Evolutionary conservation across 2,113 vertebrate species (phyloP).

Genomic region (Pomatostomus ruficeps): DNA sequence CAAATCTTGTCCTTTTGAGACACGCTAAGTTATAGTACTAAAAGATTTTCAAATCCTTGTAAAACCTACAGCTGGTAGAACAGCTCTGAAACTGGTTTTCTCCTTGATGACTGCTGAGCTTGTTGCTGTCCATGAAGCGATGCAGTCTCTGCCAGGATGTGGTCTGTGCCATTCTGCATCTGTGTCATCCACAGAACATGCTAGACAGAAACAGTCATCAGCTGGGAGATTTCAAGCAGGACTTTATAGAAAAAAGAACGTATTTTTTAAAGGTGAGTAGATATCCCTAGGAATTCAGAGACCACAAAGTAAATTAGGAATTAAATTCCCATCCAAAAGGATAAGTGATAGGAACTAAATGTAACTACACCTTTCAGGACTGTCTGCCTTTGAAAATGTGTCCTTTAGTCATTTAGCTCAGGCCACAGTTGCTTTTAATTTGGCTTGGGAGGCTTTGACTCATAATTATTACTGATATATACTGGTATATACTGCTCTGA

Average conservation of each 20-base stretch:
- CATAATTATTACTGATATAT: background rate
- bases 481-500: background rate
- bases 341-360: background rate
- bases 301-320: background rate
- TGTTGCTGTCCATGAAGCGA: background rate
- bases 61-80: background rate
- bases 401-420: background rate
- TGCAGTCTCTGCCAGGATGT: background rate
- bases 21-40: background rate
- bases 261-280: background rate
- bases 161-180: background rate
- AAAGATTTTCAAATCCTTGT: background rate
- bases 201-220: background rate
- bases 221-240: background rate
- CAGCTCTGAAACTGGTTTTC: background rate
- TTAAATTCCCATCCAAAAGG: background rate
- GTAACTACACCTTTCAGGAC: background rate
- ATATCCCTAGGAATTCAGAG: background rate
- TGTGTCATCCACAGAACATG: background rate
- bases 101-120: background rate
- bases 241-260: rapidly evolving
- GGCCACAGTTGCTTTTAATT: slow-evolving; percentile 15
- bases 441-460: background rate
- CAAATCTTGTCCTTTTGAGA: background rate
- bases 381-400: background rate